Evolutionary conservation across 2,888 invertebrate species (phyloP), one percentile per base, ranked within the genome.

Genomic region (Tiphia femorata): DNA sequence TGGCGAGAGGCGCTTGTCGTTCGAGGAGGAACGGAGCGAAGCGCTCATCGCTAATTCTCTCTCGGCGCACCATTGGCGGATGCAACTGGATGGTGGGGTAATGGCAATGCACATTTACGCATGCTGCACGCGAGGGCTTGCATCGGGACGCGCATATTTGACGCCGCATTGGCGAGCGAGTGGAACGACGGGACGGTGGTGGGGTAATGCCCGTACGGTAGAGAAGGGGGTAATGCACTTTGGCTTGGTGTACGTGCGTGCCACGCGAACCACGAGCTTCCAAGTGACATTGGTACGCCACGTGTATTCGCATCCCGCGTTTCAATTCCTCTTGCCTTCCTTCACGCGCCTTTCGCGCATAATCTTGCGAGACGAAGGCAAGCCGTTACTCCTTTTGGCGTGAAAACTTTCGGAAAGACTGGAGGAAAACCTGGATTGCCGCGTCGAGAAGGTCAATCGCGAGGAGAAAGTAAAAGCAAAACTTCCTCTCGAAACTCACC

Each of bases 241-340:
- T 51, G 42, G 46, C 56, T 38, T 55, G 60, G 25, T 62, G 61
- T 55, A 58, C 23, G 51, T n/a, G 30, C 33, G n/a, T n/a, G n/a
- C n/a, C n/a, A n/a, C n/a, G 44, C 40, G 59, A 30, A 35, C n/a
- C n/a, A n/a, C n/a, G n/a, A 49, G 37, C n/a, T 27, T 66, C 58
- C 61, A 64, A 38, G 55, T 48, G 76, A 76, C 75, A 78, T 77
- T 76, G 64, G 58, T 74, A 68, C 75, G 76, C 72, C 61, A 58
- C 51, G 47, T 49, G 53, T 57, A 62, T 49, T 49, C 25, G 6
- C 25, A 8, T 25, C 5, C 25, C 8, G 8, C 25, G 8, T 25
- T 25, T 25, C 25, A 25, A 25, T 25, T 25, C 8, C 5, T 25
- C 25, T 8, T 25, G 8, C 25, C 25, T 8, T n/a, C 25, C 25